Evolutionary conservation across 1,140 invertebrate species (phyloP).

Genomic region (Zaprionus ghesquierei): DNA sequence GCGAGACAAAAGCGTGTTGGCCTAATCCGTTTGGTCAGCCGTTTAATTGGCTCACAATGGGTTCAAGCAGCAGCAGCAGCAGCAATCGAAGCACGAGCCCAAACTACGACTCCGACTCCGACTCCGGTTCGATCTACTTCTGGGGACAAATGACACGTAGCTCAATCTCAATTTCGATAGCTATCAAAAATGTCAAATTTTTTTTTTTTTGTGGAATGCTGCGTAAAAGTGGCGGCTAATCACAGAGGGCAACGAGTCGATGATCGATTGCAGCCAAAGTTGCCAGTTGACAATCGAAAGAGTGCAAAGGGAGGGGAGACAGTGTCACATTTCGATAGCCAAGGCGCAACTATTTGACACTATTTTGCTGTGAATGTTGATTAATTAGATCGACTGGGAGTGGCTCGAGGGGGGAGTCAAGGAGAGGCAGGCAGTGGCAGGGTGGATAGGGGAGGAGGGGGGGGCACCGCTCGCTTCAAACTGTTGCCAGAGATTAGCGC

Average conservation of each 20-base stretch:
- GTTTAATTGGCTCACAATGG: slow-evolving; percentile 68
- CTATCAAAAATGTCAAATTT: slow-evolving; percentile 52
- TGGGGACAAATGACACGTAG: slow-evolving; percentile 35
- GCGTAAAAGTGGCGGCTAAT: slow-evolving; percentile 71
- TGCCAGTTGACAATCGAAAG: background rate
- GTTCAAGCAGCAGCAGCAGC: background rate
- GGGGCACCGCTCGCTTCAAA: background rate
- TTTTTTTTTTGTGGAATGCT: slow-evolving; percentile 65
- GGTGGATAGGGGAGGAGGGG: background rate
- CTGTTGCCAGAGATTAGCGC: slow-evolving; percentile 60
- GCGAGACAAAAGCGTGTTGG: slow-evolving; percentile 8
- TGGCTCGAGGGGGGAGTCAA: background rate
- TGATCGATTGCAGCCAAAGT: slow-evolving; percentile 65
- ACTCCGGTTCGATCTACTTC: slow-evolving; percentile 5
- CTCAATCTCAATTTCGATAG: slow-evolving; percentile 25
- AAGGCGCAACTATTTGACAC: slow-evolving; percentile 47
- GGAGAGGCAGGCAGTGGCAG: background rate
- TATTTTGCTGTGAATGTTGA: slow-evolving; percentile 64
- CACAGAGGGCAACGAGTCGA: slow-evolving; percentile 48
- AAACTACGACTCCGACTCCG: too few relatives aligned
- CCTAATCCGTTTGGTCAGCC: slow-evolving; percentile 63
- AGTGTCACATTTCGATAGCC: background rate
- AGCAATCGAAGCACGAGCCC: background rate
- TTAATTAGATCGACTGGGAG: slow-evolving; percentile 68
- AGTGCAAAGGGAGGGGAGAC: background rate